phyloP scores from a whole-genome alignment of 2,113 vertebrate species.

The Columbina picui region DNA sequence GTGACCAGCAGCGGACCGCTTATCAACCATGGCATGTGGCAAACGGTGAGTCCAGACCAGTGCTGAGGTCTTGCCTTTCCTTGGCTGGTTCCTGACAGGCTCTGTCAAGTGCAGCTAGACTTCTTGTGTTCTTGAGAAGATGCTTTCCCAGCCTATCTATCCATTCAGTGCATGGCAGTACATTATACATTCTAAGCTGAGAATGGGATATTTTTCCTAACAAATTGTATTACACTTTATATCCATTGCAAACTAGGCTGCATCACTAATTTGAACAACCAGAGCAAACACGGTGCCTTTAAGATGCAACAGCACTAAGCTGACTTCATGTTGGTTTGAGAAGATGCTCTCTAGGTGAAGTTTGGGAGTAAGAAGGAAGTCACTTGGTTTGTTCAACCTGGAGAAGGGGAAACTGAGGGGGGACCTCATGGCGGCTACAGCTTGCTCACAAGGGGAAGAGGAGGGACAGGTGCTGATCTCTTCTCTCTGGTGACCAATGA shows the following conservation, averaged over 20 bases:
- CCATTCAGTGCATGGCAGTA: neutral
- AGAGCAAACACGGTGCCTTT: neutral
- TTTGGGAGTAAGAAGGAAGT: neutral
- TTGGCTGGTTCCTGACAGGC: neutral
- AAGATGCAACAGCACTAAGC: neutral
- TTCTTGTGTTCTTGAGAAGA: neutral
- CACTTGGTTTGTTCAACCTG: too few relatives aligned
- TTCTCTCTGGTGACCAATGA: too few relatives aligned
- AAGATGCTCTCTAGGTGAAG: neutral
- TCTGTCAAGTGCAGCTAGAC: neutral
- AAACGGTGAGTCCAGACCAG: conserved; percentile 79
- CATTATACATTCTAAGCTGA: neutral
- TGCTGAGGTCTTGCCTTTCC: neutral
- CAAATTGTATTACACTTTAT: neutral
- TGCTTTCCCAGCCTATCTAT: neutral
- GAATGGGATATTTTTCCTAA: neutral
- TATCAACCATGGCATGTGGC: conserved; percentile 93
- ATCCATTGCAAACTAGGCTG: neutral
- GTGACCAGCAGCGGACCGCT: conserved; percentile 90
- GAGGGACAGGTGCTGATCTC: too few relatives aligned
- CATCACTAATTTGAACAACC: neutral
- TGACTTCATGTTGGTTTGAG: neutral
- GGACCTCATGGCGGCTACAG: too few relatives aligned
- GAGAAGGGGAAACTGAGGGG: too few relatives aligned
- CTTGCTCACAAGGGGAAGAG: too few relatives aligned